Conservation (phyloP, 2,797 vertebrate genomes). For the Gastrophryne carolinensis region DNA sequence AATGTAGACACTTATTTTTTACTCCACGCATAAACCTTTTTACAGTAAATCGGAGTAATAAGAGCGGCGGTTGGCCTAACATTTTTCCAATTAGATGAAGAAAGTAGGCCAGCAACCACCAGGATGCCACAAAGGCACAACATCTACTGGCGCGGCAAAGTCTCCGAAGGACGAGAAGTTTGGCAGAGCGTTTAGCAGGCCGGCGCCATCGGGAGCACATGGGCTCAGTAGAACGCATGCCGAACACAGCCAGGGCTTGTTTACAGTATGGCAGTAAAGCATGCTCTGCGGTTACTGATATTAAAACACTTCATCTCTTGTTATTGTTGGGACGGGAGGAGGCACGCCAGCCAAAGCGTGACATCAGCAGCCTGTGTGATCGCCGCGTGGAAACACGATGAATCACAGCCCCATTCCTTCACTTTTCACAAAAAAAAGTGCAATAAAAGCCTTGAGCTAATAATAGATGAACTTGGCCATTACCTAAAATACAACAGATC, state of each 20-base stretch:
- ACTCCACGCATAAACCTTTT: neutral
- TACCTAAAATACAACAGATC: conserved; percentile 30
- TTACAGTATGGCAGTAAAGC: conserved; percentile 32
- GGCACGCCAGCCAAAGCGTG: conserved; percentile 20
- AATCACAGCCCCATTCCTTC: conserved; percentile 23
- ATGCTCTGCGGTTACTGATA: conserved; percentile 33
- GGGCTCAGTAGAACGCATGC: neutral
- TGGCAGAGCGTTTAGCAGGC: neutral
- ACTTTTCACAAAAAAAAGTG: neutral
- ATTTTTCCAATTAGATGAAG: neutral
- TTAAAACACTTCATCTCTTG: conserved; percentile 12
- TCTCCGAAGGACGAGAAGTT: neutral
- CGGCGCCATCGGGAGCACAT: conserved; percentile 14
- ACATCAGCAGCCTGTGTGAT: conserved; percentile 22
- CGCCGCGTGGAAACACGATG: conserved; percentile 44
- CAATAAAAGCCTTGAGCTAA: neutral
- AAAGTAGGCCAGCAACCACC: neutral
- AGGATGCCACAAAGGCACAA: neutral
- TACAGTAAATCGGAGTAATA: neutral
- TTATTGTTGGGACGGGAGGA: conserved; percentile 4
- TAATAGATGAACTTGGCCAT: conserved; percentile 19
- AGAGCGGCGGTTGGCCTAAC: neutral
- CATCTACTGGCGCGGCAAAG: neutral
- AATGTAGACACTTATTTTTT: too few species aligned
- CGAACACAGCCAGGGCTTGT: conserved; percentile 21